phyloP scores from a whole-genome alignment of 2,113 vertebrate genomes.

The cat (Felis catus) region DNA sequence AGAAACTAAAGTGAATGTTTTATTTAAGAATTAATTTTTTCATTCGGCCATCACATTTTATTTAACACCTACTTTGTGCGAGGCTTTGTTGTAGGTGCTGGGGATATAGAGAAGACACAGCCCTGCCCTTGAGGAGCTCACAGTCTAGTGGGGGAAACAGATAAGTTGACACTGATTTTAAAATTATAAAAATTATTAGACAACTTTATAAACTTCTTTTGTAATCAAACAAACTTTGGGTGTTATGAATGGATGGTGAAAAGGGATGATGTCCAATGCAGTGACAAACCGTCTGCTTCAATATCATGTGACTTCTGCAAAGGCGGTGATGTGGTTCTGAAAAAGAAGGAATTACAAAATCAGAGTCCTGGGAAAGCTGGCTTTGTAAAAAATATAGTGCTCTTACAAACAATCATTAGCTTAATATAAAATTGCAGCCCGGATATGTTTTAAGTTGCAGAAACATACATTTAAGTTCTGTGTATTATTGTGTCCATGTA shows the following conservation, averaged over 20 bases:
- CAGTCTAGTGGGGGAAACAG: constrained; percentile 74
- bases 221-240: constrained; percentile 84
- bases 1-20: constrained; percentile 80
- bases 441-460: background rate
- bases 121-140: constrained; percentile 77
- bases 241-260: constrained; percentile 91
- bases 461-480: background rate
- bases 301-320: constrained; percentile 99
- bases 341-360: constrained; percentile 56
- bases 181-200: constrained; percentile 85
- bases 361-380: background rate
- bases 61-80: constrained; percentile 50
- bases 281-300: constrained; percentile 90
- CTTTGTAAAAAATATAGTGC: background rate
- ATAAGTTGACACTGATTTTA: constrained; percentile 71
- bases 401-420: background rate
- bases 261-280: constrained; percentile 96
- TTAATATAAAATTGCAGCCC: background rate
- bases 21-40: constrained; percentile 81
- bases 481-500: background rate
- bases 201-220: constrained; percentile 77
- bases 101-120: constrained; percentile 42
- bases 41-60: background rate
- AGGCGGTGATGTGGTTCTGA: constrained; percentile 98
- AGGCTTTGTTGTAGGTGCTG: background rate